Conservation (phyloP, 2,113 vertebrate genomes). For the Nycticebus coucang region DNA sequence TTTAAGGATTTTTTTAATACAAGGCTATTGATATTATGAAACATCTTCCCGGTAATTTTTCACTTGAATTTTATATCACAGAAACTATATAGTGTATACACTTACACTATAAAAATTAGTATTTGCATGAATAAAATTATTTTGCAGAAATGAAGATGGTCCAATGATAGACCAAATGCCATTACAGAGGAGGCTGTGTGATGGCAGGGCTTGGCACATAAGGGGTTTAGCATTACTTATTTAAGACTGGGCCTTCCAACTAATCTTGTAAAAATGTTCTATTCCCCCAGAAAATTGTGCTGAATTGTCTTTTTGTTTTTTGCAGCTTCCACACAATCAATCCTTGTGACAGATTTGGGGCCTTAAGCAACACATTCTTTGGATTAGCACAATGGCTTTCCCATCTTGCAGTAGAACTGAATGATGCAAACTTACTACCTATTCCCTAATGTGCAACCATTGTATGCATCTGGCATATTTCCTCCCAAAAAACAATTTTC, state of each 20-base stretch:
- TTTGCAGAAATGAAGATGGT: neutral
- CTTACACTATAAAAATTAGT: neutral
- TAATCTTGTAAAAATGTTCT: constrained; percentile 51
- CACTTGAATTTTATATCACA: neutral
- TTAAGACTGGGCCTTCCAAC: neutral
- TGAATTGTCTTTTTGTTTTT: constrained; percentile 47
- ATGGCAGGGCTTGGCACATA: neutral
- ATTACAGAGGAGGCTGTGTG: neutral
- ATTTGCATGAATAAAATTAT: neutral
- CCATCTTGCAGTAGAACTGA: neutral
- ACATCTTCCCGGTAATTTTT: constrained; percentile 13
- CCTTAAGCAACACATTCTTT: neutral
- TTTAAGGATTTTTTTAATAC: neutral
- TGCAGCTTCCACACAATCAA: constrained; percentile 23
- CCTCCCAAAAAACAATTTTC: constrained; percentile 33
- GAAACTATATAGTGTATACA: neutral
- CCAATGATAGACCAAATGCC: neutral
- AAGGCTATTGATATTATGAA: neutral
- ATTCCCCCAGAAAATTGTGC: constrained; percentile 25
- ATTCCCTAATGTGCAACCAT: neutral
- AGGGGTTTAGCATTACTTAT: constrained; percentile 46
- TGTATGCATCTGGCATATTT: neutral
- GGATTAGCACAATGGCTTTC: constrained; percentile 1
- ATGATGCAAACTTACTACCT: neutral
- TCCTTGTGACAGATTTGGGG: constrained; percentile 45